A percentile compares a stretch with the other conserved stretches of the same genome.
phyloP scores from a whole-genome alignment of 2,797 vertebrate species.

The Anguilla marmorata region DNA sequence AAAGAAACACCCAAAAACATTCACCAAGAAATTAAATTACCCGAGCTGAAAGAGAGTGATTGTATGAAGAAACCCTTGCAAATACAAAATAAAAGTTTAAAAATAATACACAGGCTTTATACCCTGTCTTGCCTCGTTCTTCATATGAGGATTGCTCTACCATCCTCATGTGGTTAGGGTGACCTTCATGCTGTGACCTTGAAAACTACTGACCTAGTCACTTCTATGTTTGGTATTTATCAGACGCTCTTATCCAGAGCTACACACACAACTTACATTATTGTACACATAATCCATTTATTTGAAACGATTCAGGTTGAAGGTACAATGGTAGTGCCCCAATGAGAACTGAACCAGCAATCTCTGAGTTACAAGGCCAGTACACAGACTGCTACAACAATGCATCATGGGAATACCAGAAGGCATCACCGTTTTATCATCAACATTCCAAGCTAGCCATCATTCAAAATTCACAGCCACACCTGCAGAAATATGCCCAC shows the following conservation, averaged over 20 bases:
- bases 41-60: not conserved
- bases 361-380: not conserved
- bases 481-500: not conserved
- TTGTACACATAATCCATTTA: not conserved
- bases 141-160: not conserved
- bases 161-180: not conserved
- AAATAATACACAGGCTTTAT: not conserved
- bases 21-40: not conserved
- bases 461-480: not conserved
- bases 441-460: not conserved
- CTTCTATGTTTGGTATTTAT: not conserved
- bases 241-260: too few relatives aligned
- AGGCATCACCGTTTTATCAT: not conserved
- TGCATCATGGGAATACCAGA: not conserved
- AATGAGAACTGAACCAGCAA: not conserved
- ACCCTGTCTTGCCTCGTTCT: not conserved
- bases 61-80: not conserved
- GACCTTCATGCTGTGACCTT: not conserved
- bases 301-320: not conserved
- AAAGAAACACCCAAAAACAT: not conserved
- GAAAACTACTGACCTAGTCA: not conserved
- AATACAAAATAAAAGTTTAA: not conserved
- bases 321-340: not conserved
- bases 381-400: not conserved
- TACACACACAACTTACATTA: too few relatives aligned